Evolutionary conservation across 2,888 invertebrate genomes (phyloP).

Genomic region (Rhamphomyia laevipes): DNA sequence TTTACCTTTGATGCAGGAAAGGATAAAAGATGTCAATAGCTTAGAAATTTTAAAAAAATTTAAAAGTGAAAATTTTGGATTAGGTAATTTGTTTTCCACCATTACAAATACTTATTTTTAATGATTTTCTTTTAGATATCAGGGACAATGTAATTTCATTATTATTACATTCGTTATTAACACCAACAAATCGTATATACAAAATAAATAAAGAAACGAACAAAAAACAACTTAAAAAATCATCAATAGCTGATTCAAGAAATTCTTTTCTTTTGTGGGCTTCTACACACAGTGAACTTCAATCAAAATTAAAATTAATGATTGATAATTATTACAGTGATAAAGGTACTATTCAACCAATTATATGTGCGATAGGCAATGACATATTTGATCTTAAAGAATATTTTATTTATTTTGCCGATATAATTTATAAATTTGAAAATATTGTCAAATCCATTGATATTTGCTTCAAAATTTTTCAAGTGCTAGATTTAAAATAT

Average conservation of each 20-base stretch:
- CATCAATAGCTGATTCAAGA: neutral
- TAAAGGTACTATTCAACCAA: constrained; percentile 1
- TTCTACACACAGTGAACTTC: neutral
- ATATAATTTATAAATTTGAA: neutral
- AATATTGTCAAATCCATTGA: neutral
- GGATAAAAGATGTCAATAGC: neutral
- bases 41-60: constrained; percentile 1
- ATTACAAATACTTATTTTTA: neutral
- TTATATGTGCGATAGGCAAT: neutral
- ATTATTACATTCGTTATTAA: neutral
- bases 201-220: neutral
- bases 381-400: neutral
- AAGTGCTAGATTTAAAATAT: neutral
- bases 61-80: constrained; percentile 1
- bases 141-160: neutral
- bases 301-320: neutral
- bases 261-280: neutral
- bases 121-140: neutral
- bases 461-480: neutral
- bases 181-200: neutral
- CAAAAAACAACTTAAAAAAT: neutral
- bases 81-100: neutral
- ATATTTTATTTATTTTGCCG: neutral
- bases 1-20: neutral
- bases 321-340: neutral